Conservation (phyloP, 2,797 vertebrate genomes). For the Bucorvus abyssinicus region DNA sequence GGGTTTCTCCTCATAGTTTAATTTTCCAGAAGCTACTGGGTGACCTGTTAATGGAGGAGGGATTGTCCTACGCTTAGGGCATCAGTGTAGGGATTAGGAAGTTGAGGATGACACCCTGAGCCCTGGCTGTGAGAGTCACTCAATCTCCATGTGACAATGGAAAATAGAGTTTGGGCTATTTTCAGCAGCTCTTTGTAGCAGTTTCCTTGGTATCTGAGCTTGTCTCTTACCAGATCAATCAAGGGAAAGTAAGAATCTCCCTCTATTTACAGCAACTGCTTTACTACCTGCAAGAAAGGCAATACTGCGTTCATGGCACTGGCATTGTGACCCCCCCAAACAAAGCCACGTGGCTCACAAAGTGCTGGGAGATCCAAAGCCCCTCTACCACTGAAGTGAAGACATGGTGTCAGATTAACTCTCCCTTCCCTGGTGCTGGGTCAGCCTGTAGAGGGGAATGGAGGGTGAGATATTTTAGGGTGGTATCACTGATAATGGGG, state of each 20-base stretch:
- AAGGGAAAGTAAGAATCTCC: neutral
- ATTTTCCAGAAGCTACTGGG: neutral
- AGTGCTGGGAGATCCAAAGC: neutral
- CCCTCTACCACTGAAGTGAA: neutral
- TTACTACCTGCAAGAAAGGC: neutral
- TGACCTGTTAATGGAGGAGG: neutral
- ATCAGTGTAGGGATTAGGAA: neutral
- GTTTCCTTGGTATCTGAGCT: neutral
- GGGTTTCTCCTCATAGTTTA: neutral
- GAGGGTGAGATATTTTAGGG: neutral
- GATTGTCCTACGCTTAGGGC: neutral
- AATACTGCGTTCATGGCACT: neutral
- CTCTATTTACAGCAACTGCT: neutral
- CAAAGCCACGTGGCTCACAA: neutral
- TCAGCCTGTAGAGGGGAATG: neutral
- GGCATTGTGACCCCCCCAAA: fast-evolving
- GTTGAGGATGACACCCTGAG: neutral
- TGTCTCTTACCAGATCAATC: neutral
- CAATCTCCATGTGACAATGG: neutral
- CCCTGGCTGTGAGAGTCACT: neutral
- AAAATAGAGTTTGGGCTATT: neutral
- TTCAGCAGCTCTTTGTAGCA: neutral
- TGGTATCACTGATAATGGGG: neutral
- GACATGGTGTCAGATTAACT: fast-evolving
- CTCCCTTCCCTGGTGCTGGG: neutral